Conservation (phyloP, 2,797 vertebrate species). For the Acrocephalus scirpaceus region DNA sequence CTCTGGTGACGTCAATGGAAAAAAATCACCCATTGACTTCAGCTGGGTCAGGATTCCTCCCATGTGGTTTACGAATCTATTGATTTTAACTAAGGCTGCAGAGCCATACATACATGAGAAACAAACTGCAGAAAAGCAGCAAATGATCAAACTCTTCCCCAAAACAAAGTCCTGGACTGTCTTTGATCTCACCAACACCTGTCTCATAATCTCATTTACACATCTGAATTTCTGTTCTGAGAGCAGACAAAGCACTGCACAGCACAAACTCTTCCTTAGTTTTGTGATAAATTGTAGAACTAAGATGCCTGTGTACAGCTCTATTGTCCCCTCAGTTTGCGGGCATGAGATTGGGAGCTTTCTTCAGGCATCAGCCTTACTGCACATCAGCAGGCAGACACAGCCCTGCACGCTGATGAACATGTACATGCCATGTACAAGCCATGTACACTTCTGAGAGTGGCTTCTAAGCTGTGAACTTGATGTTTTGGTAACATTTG, state of each 20-base stretch:
- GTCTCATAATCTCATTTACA: neutral
- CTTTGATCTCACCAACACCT: neutral
- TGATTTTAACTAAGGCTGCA: constrained; percentile 33
- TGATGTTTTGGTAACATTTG: neutral
- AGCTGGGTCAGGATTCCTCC: constrained; percentile 63
- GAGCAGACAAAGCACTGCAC: neutral
- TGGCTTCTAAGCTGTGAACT: neutral
- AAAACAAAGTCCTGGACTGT: neutral
- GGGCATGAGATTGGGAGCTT: neutral
- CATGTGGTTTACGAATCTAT: constrained; percentile 49
- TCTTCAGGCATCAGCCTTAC: neutral
- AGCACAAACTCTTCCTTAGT: neutral
- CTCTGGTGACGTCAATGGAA: constrained; percentile 70
- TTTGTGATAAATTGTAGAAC: neutral
- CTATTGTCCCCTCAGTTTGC: neutral
- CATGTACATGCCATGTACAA: too few species aligned
- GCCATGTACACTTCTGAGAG: neutral
- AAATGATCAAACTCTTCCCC: neutral
- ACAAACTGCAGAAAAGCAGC: neutral
- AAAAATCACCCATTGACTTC: constrained; percentile 62
- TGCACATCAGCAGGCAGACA: neutral
- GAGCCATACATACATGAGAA: neutral
- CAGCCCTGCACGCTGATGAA: neutral
- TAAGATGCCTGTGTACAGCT: neutral
- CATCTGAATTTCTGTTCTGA: neutral